Percentiles rank a stretch among this genome's conserved stretches.
Evolutionary conservation across 2,888 invertebrate species (phyloP).

Genomic region (Boloria euphrosyne): DNA sequence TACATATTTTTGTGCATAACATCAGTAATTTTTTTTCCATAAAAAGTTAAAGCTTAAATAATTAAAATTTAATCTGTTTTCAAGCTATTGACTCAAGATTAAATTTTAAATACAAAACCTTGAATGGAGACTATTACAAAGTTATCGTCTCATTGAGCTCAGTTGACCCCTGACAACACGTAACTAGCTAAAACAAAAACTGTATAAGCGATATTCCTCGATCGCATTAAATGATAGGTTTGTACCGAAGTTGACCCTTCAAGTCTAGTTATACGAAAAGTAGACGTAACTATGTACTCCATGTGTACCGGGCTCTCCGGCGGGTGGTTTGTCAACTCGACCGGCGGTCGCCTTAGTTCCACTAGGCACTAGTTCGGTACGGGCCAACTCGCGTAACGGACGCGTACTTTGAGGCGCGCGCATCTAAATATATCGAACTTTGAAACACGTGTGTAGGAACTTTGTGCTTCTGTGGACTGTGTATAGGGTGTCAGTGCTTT

Average conservation of each 20-base stretch:
- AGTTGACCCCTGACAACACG: conserved; percentile 25
- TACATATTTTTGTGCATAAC: background rate
- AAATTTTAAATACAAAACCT: no score
- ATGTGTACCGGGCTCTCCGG: conserved; percentile 49
- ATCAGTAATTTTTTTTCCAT: background rate
- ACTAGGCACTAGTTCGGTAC: conserved; percentile 77
- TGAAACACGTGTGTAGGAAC: conserved; percentile 49
- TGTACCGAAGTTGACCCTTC: conserved; percentile 20
- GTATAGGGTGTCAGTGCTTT: conserved; percentile 53
- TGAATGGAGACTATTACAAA: background rate
- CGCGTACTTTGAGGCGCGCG: conserved; percentile 63
- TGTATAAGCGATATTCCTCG: conserved; percentile 9
- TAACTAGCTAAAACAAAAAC: conserved; percentile 18
- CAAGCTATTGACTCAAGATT: no score
- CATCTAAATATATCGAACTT: conserved; percentile 54
- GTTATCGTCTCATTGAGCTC: background rate
- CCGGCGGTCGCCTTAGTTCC: conserved; percentile 53
- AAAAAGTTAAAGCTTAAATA: no score
- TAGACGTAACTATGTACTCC: conserved; percentile 30
- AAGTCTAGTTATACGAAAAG: conserved; percentile 21
- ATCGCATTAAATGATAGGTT: conserved; percentile 23
- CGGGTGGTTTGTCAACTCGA: conserved; percentile 59
- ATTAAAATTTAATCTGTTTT: no score
- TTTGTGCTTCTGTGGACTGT: conserved; percentile 47
- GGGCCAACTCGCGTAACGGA: conserved; percentile 65